phyloP scores from a whole-genome alignment of 2,113 vertebrate species.

The Polypterus bichir region DNA sequence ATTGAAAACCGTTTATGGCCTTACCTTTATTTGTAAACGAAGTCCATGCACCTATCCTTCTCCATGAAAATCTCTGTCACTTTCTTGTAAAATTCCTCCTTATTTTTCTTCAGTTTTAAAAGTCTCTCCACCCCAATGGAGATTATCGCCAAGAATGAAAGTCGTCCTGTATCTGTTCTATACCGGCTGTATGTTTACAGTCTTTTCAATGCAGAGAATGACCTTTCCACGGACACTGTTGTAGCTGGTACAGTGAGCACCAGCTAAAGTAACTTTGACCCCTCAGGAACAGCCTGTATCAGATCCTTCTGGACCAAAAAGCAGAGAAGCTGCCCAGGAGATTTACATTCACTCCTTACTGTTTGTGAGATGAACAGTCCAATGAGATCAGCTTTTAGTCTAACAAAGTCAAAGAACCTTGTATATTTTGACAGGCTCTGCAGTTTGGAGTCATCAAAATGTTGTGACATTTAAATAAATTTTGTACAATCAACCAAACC shows the following conservation, averaged over 20 bases:
- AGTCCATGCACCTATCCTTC: too few relatives aligned
- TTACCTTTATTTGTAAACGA: too few relatives aligned
- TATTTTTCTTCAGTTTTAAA: too few relatives aligned
- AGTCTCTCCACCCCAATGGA: too few relatives aligned
- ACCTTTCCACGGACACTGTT: constrained; percentile 14
- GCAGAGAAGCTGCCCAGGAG: constrained; percentile 13
- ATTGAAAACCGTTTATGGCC: too few relatives aligned
- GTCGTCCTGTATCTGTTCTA: constrained; percentile 11
- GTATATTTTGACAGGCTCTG: constrained; percentile 12
- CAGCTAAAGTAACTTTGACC: constrained; percentile 14
- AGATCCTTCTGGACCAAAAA: constrained; percentile 16
- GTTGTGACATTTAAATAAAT: constrained; percentile 17
- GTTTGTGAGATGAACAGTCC: constrained; percentile 11
- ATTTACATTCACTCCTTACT: constrained; percentile 13
- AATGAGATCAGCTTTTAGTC: constrained; percentile 11
- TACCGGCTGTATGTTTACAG: constrained; percentile 19
- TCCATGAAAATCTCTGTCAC: too few relatives aligned
- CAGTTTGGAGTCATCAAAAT: constrained; percentile 18
- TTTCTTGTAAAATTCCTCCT: too few relatives aligned
- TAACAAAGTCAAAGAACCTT: constrained; percentile 16
- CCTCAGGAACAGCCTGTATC: constrained; percentile 16
- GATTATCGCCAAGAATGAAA: not conserved
- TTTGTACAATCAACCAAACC: constrained; percentile 14
- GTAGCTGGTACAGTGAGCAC: constrained; percentile 21
- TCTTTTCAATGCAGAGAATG: constrained; percentile 18